Evolutionary conservation across 2,888 invertebrate genomes (phyloP).

Genomic region (Lissocephala sabroskyi): DNA sequence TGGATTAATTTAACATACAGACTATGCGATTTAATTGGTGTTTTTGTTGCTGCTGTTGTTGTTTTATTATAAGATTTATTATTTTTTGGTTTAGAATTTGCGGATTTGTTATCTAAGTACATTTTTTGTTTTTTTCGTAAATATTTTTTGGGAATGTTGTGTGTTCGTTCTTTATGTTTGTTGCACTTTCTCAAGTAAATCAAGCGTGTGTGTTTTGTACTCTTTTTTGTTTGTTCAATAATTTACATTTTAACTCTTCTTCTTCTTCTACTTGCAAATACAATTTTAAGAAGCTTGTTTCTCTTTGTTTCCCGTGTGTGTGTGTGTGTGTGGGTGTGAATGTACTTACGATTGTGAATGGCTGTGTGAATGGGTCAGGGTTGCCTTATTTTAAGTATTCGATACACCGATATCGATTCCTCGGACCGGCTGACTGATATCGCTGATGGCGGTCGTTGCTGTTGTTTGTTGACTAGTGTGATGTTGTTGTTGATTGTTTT

Average conservation of each 20-base stretch:
- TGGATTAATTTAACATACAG: conserved; percentile 1
- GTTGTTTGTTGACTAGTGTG: conserved; percentile 13
- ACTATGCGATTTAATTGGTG: conserved; percentile 11
- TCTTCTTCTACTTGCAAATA: conserved; percentile 17
- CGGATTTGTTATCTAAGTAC: neutral
- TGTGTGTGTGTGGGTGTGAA: conserved; percentile 5
- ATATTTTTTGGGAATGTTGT: neutral
- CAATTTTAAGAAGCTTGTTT: conserved; percentile 31
- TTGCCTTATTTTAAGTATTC: no score
- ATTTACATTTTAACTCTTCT: conserved; percentile 6
- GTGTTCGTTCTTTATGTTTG: no score
- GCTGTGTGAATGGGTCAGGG: no score
- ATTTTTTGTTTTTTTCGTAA: neutral
- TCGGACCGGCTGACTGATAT: conserved; percentile 14
- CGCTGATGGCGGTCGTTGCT: conserved; percentile 24
- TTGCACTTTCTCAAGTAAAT: conserved; percentile 1
- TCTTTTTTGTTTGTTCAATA: conserved; percentile 12
- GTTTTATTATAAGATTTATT: neutral
- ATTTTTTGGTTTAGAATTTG: conserved; percentile 1
- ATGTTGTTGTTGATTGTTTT: conserved; percentile 32
- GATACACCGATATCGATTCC: no score
- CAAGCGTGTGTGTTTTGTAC: conserved; percentile 1
- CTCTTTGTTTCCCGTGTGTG: conserved; percentile 7
- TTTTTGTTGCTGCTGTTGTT: conserved; percentile 14
- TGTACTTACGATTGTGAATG: neutral